Evolutionary conservation across 2,888 invertebrate genomes (phyloP).

Genomic region (Gnatocerus cornutus): DNA sequence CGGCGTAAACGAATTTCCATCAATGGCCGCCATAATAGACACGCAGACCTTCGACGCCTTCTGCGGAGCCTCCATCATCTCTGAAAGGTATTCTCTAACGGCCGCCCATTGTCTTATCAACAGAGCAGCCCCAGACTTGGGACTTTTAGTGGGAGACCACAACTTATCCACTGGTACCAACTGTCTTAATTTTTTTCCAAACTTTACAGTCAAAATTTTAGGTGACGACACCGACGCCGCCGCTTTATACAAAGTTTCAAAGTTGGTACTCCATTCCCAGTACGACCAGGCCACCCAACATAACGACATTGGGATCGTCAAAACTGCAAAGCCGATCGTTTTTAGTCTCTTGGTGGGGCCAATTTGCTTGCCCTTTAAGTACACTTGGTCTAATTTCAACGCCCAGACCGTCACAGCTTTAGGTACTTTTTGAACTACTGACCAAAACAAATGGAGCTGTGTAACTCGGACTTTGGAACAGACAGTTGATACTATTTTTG

Average conservation of each 20-base stretch:
- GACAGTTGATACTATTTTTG: too few species aligned
- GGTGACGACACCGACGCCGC: constrained; percentile 73
- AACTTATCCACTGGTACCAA: constrained; percentile 68
- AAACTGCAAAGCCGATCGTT: constrained; percentile 65
- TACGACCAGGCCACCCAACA: constrained; percentile 57
- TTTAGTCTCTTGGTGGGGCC: constrained; percentile 76
- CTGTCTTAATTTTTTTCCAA: too few species aligned
- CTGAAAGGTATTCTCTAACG: constrained; percentile 70
- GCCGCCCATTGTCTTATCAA: constrained; percentile 71
- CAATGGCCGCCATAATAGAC: constrained; percentile 74
- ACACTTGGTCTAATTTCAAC: constrained; percentile 63
- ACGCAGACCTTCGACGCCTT: constrained; percentile 60
- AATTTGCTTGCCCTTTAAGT: constrained; percentile 78
- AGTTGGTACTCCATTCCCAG: constrained; percentile 70
- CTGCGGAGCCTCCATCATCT: constrained; percentile 75
- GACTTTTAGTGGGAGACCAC: constrained; percentile 74
- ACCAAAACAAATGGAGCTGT: too few species aligned
- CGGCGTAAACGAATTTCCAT: constrained; percentile 75
- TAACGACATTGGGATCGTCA: constrained; percentile 76
- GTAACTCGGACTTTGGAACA: too few species aligned
- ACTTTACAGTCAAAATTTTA: constrained; percentile 55
- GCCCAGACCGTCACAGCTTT: constrained; percentile 70
- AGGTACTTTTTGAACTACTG: too few species aligned
- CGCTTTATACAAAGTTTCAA: constrained; percentile 64
- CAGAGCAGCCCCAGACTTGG: constrained; percentile 49